Percentiles rank a stretch among this genome's conserved stretches.
phyloP scores from a whole-genome alignment of 1,140 invertebrate genomes.

The Drosophila pachea region DNA sequence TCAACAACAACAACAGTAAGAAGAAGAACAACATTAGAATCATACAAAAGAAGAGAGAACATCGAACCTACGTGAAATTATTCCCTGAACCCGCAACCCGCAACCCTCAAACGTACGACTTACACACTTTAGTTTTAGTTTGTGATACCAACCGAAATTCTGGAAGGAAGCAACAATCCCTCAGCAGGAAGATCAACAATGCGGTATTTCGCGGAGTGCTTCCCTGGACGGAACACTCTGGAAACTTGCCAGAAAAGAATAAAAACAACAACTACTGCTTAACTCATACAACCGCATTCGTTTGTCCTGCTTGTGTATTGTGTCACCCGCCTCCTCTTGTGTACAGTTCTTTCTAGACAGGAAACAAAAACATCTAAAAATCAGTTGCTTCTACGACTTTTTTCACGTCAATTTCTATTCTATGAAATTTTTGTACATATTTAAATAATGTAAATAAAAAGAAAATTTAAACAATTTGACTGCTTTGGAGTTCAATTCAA shows the following conservation, averaged over 20 bases:
- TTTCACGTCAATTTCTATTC: conserved; percentile 71
- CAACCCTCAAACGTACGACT: conserved; percentile 67
- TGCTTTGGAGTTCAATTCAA: too few relatives aligned
- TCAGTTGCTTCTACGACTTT: conserved; percentile 70
- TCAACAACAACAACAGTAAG: conserved; percentile 42
- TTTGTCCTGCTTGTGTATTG: conserved; percentile 31
- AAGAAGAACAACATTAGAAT: conserved; percentile 5
- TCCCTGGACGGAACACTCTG: conserved; percentile 17
- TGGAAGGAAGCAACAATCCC: conserved; percentile 38
- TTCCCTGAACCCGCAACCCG: conserved; percentile 18
- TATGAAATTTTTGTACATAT: conserved; percentile 77
- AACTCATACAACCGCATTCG: conserved; percentile 31
- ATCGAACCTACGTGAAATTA: conserved; percentile 18
- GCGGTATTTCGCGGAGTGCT: conserved; percentile 19
- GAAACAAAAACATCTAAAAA: conserved; percentile 49
- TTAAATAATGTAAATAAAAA: conserved; percentile 77
- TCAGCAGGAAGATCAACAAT: conserved; percentile 30
- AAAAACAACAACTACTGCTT: background rate
- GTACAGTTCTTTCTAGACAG: conserved; percentile 66
- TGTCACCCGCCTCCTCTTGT: conserved; percentile 43
- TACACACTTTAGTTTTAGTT: conserved; percentile 77
- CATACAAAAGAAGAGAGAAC: conserved; percentile 7
- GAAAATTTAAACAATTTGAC: conserved; percentile 47
- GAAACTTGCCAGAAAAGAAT: conserved; percentile 50
- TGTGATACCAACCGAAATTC: conserved; percentile 76